phyloP scores from a whole-genome alignment of 2,113 vertebrate species.

The Megalops atlanticus region DNA sequence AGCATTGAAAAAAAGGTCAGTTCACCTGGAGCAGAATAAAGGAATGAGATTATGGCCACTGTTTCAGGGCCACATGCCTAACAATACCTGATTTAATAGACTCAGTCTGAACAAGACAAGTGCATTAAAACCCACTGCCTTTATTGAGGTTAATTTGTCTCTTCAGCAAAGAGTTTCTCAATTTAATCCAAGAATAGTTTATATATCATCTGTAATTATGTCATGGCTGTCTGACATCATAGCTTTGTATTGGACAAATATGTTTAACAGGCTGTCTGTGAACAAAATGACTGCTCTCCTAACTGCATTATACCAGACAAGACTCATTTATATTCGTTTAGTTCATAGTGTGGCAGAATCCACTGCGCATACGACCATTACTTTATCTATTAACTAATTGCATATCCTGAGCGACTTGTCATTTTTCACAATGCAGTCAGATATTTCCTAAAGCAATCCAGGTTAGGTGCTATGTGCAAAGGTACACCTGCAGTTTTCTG shows the following conservation, averaged over 20 bases:
- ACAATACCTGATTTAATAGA: not conserved
- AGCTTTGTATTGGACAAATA: not conserved
- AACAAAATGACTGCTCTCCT: not conserved
- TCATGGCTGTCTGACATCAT: constrained; percentile 4
- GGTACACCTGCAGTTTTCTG: no score
- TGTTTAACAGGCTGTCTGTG: not conserved
- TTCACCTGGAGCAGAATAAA: not conserved
- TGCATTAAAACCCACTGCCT: not conserved
- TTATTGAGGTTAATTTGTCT: not conserved
- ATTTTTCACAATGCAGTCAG: no score
- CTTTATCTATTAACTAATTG: no score
- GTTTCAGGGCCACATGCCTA: not conserved
- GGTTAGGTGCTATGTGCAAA: no score
- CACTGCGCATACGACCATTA: not conserved
- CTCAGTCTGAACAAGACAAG: not conserved
- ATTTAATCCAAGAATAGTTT: not conserved
- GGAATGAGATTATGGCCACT: not conserved
- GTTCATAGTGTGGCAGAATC: not conserved
- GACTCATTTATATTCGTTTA: not conserved
- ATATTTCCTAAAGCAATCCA: no score
- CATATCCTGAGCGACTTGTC: no score
- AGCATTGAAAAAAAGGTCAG: not conserved
- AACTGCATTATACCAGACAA: not conserved
- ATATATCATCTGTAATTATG: not conserved
- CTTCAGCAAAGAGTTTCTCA: not conserved